Percentiles rank a stretch among this genome's conserved stretches.
phyloP scores from a whole-genome alignment of 2,888 invertebrate genomes.

The Proisotoma minuta region DNA sequence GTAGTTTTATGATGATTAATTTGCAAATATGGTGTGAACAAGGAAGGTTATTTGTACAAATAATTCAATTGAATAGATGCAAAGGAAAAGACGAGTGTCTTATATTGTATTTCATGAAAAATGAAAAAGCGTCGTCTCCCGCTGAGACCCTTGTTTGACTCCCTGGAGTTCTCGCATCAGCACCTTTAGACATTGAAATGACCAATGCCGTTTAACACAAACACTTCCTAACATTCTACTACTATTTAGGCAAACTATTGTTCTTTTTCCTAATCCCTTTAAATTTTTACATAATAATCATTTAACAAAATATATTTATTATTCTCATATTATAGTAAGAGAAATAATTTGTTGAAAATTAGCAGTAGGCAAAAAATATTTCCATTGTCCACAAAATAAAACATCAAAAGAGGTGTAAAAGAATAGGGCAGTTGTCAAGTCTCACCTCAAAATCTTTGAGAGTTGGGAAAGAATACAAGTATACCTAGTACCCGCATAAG shows the following conservation, averaged over 20 bases:
- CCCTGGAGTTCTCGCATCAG: conserved; percentile 44
- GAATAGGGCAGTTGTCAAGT: too few species aligned
- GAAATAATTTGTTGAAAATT: too few species aligned
- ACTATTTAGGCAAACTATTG: neutral
- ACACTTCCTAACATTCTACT: neutral
- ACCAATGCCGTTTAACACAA: conserved; percentile 32
- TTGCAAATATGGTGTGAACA: neutral
- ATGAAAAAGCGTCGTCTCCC: conserved; percentile 40
- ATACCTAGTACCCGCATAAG: too few species aligned
- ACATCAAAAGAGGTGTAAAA: too few species aligned
- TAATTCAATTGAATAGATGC: neutral
- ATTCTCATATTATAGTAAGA: too few species aligned
- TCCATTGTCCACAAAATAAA: too few species aligned
- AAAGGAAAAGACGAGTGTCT: neutral
- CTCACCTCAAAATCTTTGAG: too few species aligned
- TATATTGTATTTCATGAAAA: conserved; percentile 39
- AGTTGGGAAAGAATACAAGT: too few species aligned
- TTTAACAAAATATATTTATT: too few species aligned
- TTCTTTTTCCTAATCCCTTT: neutral
- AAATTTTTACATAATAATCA: neutral
- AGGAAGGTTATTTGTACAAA: neutral
- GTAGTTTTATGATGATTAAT: neutral
- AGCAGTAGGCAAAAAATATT: too few species aligned
- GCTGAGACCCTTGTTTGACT: conserved; percentile 46
- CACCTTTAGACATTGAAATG: conserved; percentile 44